Evolutionary conservation across 2,797 vertebrate genomes (phyloP).

Genomic region (Protonibea diacanthus): DNA sequence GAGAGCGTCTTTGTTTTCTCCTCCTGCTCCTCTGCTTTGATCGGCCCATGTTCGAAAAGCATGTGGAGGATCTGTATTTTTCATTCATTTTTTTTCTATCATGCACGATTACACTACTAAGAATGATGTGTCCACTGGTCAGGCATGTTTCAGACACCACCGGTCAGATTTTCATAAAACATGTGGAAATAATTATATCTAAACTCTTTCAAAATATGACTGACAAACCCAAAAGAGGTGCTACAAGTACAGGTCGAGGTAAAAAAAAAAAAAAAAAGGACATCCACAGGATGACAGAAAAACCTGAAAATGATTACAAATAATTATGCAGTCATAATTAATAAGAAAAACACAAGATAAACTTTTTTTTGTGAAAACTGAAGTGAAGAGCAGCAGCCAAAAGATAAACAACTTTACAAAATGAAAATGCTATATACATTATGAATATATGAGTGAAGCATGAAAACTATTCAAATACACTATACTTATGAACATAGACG

Average conservation of each 20-base stretch:
- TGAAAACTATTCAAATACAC: neutral
- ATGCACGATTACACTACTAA: neutral
- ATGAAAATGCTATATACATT: neutral
- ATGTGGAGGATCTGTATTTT: neutral
- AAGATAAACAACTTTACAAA: neutral
- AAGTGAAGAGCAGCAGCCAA: neutral
- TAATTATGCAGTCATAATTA: neutral
- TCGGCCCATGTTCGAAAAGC: neutral
- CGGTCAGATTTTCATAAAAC: neutral
- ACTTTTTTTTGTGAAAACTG: neutral
- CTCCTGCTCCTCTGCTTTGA: too few species aligned
- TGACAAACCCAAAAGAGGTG: neutral
- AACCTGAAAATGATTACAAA: neutral
- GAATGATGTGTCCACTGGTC: neutral
- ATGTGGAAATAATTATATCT: too few species aligned
- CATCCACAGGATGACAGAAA: neutral
- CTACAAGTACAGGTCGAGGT: neutral
- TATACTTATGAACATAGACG: neutral
- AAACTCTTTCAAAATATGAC: neutral
- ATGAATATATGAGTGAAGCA: neutral
- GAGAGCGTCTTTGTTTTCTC: neutral
- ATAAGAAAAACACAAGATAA: neutral
- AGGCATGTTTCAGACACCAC: neutral
- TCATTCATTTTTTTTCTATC: neutral
- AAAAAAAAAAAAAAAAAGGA: neutral